phyloP scores from a whole-genome alignment of 1,140 invertebrate species.

The Drosophila melanica region DNA sequence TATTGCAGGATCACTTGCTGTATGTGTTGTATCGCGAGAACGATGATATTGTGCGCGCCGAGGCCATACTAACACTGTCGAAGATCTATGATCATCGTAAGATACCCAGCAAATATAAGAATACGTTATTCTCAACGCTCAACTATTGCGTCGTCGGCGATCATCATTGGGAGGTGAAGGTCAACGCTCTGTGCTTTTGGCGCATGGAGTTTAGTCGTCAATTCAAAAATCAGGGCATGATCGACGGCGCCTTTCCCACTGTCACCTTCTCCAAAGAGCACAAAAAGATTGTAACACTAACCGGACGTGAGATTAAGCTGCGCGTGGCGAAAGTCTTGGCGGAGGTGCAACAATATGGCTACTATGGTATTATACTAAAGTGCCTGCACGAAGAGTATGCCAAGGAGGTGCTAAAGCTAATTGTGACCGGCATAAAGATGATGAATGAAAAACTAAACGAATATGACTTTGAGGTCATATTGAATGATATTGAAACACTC shows the following conservation, averaged over 20 bases:
- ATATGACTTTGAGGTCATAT: constrained; percentile 61
- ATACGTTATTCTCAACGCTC: constrained; percentile 86
- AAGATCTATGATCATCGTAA: constrained; percentile 88
- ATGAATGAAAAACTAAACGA: constrained; percentile 85
- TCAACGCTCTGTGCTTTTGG: constrained; percentile 89
- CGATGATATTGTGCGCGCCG: constrained; percentile 90
- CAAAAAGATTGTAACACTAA: constrained; percentile 90
- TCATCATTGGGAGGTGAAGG: constrained; percentile 92
- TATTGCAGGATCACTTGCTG: constrained; percentile 87
- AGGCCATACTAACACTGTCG: constrained; percentile 87
- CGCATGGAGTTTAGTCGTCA: constrained; percentile 87
- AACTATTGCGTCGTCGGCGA: constrained; percentile 87
- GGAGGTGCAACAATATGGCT: constrained; percentile 87
- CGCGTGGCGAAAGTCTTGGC: constrained; percentile 88
- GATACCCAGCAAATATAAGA: constrained; percentile 85
- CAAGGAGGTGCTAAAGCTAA: constrained; percentile 87
- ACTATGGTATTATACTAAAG: constrained; percentile 87
- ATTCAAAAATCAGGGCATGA: constrained; percentile 90
- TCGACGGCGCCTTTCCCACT: constrained; percentile 90
- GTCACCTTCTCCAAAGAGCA: constrained; percentile 91
- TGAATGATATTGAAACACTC: constrained; percentile 54
- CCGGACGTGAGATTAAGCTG: constrained; percentile 87
- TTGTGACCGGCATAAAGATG: constrained; percentile 86
- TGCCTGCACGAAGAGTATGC: constrained; percentile 89
- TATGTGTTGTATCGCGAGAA: constrained; percentile 87